A percentile compares a stretch with the other conserved stretches of the same genome.
Evolutionary conservation across 2,888 invertebrate species (phyloP).

Genomic region (Alcis repandata): DNA sequence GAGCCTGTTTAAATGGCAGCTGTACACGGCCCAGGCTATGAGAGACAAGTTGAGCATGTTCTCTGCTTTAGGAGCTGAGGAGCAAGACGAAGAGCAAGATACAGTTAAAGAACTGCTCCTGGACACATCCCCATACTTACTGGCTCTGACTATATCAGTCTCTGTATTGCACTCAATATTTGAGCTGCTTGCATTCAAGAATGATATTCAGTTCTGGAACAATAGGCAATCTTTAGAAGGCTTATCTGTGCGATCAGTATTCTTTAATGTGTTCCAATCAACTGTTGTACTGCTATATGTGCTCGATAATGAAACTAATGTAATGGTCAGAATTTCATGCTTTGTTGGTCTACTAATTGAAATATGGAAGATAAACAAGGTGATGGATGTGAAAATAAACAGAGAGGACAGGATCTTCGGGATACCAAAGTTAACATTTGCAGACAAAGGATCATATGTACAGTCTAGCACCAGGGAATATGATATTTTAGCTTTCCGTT

Average conservation of each 20-base stretch:
- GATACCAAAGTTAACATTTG: slow-evolving; percentile 92
- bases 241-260: slow-evolving; percentile 98
- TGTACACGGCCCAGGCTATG: slow-evolving; percentile 98
- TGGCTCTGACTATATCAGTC: slow-evolving; percentile 96
- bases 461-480: slow-evolving; percentile 97
- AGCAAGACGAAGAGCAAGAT: slow-evolving; percentile 95
- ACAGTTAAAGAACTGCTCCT: slow-evolving; percentile 97
- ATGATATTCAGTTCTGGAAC: slow-evolving; percentile 99
- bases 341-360: slow-evolving; percentile 98
- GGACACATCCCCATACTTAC: slow-evolving; percentile 98
- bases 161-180: slow-evolving; percentile 99
- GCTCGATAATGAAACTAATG: slow-evolving; percentile 99
- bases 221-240: slow-evolving; percentile 98
- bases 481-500: slow-evolving; percentile 98
- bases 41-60: slow-evolving; percentile 93
- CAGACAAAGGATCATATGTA: slow-evolving; percentile 98
- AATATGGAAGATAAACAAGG: slow-evolving; percentile 99
- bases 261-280: slow-evolving; percentile 99
- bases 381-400: slow-evolving; percentile 91
- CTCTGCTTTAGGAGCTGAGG: slow-evolving; percentile 89
- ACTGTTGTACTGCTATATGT: slow-evolving; percentile 98
- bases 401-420: slow-evolving; percentile 92
- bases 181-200: slow-evolving; percentile 99
- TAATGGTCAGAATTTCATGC: slow-evolving; percentile 97
- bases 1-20: slow-evolving; percentile 98